phyloP scores from a whole-genome alignment of 2,888 invertebrate genomes.

The Caradrina kadenii region DNA sequence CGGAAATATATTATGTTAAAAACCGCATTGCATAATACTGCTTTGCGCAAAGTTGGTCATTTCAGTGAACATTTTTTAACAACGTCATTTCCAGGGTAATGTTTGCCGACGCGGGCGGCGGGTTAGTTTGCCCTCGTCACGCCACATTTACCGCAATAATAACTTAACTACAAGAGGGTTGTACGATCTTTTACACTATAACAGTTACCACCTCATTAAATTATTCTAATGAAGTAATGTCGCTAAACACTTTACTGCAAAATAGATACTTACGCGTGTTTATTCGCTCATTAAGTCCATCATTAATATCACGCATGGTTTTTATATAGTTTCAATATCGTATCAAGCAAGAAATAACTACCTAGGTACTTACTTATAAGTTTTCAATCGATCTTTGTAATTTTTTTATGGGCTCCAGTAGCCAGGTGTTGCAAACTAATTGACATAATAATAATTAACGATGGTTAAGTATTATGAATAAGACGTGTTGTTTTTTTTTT shows the following conservation, averaged over 20 bases:
- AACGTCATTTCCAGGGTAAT: conserved; percentile 45
- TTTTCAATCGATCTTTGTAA: background rate
- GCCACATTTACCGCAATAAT: conserved; percentile 58
- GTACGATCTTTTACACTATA: conserved; percentile 31
- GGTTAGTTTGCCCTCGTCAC: conserved; percentile 57
- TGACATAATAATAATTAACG: conserved; percentile 31
- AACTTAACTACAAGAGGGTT: conserved; percentile 58
- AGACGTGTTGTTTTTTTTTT: too few relatives aligned
- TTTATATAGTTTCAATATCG: background rate
- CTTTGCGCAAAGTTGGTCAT: conserved; percentile 10
- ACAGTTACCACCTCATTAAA: conserved; percentile 45
- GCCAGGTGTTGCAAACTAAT: conserved; percentile 13
- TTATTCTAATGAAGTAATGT: conserved; percentile 23
- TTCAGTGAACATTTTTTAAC: conserved; percentile 18
- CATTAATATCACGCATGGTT: background rate
- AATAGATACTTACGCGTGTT: background rate
- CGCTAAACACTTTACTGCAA: conserved; percentile 16
- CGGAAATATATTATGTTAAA: conserved; percentile 11
- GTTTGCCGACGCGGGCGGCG: conserved; percentile 17
- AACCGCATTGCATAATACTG: conserved; percentile 13
- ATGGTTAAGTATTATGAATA: background rate
- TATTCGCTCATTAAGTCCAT: conserved; percentile 1
- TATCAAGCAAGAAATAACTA: background rate
- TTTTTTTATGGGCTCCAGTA: background rate
- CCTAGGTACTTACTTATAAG: background rate